Percentiles rank a stretch among this genome's conserved stretches.
phyloP scores from a whole-genome alignment of 35 echinoderm and acorn worm genomes.

The Lytechinus variegatus region DNA sequence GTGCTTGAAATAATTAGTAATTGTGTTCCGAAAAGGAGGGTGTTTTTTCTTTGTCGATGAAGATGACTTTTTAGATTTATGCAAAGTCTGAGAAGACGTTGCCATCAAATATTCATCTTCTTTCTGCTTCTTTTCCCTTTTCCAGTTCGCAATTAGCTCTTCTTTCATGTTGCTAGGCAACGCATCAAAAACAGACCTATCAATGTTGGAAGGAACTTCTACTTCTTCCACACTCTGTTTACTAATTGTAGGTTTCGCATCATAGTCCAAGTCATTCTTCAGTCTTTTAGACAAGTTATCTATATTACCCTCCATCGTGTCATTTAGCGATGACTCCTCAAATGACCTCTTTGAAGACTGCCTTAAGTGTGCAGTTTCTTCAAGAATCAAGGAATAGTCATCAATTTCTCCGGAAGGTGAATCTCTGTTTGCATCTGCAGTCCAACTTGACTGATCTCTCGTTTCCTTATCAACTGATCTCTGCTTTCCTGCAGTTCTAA shows the following conservation, averaged over 20 bases:
- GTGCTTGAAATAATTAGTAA: slow-evolving; percentile 48
- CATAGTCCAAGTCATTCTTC: not conserved
- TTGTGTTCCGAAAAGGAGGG: not conserved
- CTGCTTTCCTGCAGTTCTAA: not conserved
- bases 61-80: not conserved
- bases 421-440: not conserved
- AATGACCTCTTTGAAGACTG: not conserved
- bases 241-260: not conserved
- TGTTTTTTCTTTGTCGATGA: slow-evolving; percentile 24
- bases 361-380: not conserved
- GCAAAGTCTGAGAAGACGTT: not conserved
- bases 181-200: slow-evolving; percentile 54
- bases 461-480: not conserved
- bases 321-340: not conserved
- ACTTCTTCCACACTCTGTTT: not conserved
- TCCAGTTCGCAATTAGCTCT: slow-evolving; percentile 77
- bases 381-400: not conserved
- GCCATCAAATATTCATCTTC: not conserved
- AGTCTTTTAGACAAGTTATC: not conserved
- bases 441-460: not conserved
- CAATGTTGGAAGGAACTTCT: slow-evolving; percentile 61
- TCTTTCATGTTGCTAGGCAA: slow-evolving; percentile 69
- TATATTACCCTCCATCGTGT: not conserved
- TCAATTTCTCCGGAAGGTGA: not conserved
- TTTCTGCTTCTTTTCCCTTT: slow-evolving; percentile 4